phyloP scores from a whole-genome alignment of 2,797 vertebrate species.

The Psittacula echo region DNA sequence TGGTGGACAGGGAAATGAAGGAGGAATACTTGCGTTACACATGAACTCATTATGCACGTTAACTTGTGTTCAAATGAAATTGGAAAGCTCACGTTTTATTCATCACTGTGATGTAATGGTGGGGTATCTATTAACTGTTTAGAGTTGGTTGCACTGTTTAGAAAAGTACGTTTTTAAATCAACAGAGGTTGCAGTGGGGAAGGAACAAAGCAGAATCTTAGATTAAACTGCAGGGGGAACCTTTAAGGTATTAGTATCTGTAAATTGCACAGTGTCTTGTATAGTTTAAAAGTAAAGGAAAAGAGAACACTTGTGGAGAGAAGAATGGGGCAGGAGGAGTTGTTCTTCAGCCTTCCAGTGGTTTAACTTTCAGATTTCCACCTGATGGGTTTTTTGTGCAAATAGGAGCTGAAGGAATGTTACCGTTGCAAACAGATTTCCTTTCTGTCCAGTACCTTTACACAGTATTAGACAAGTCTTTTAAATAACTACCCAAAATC shows the following conservation, averaged over 20 bases:
- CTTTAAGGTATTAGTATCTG: neutral
- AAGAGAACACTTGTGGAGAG: neutral
- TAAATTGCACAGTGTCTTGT: neutral
- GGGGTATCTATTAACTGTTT: neutral
- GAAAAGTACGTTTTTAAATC: neutral
- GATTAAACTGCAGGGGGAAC: neutral
- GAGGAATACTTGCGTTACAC: neutral
- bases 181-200: neutral
- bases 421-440: neutral
- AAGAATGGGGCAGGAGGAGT: neutral
- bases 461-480: neutral
- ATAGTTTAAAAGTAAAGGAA: neutral
- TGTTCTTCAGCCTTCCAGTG: neutral
- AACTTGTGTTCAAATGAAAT: neutral
- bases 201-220: neutral
- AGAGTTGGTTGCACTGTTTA: neutral
- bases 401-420: neutral
- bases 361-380: neutral
- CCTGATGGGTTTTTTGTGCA: neutral
- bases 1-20: neutral
- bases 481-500: neutral
- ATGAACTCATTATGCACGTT: neutral
- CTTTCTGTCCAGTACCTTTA: neutral
- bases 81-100: slow-evolving; percentile 15
- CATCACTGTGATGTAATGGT: neutral